Base-by-base conservation (phyloP, 1,140 invertebrate species). In the Cepaea nemoralis region DNA sequence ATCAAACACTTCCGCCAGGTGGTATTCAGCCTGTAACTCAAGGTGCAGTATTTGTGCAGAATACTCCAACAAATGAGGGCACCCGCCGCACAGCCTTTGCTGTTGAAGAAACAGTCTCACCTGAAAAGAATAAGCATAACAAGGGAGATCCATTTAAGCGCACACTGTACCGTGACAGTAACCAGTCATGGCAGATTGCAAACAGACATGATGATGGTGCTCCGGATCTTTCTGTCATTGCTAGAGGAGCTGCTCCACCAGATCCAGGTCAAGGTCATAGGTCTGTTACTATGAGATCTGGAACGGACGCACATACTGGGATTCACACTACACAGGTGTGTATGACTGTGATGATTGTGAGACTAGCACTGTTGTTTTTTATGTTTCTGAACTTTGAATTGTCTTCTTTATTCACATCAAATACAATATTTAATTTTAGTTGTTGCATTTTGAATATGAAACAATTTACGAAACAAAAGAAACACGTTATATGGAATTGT, bases 321-420 rank as follows among this genome's bases (percentile, higher is more conserved):
- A 78, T 85, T 27, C 83, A 86, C 37, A 83, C 84, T 2, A 86
- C 83, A n/a, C 88, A 88, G 80, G 78, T 80, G n/a, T n/a, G n/a
- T n/a, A n/a, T n/a, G n/a, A n/a, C n/a, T n/a, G n/a, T n/a, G n/a
- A n/a, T n/a, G n/a, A n/a, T n/a, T n/a, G n/a, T n/a, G n/a, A n/a
- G n/a, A n/a, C n/a, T n/a, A n/a, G n/a, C n/a, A n/a, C n/a, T n/a
- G n/a, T n/a, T n/a, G n/a, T n/a, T n/a, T n/a, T n/a, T n/a, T n/a
- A n/a, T n/a, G n/a, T n/a, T n/a, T n/a, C n/a, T n/a, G n/a, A n/a
- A n/a, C n/a, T n/a, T n/a, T n/a, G n/a, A n/a, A n/a, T n/a, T n/a
- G n/a, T n/a, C n/a, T n/a, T n/a, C n/a, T n/a, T n/a, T n/a, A n/a
- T n/a, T n/a, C n/a, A n/a, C n/a, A n/a, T n/a, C n/a, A n/a, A n/a